Evolutionary conservation across 2,113 vertebrate genomes (phyloP), one percentile per base, ranked within the genome.

Genomic region (Equus quagga): DNA sequence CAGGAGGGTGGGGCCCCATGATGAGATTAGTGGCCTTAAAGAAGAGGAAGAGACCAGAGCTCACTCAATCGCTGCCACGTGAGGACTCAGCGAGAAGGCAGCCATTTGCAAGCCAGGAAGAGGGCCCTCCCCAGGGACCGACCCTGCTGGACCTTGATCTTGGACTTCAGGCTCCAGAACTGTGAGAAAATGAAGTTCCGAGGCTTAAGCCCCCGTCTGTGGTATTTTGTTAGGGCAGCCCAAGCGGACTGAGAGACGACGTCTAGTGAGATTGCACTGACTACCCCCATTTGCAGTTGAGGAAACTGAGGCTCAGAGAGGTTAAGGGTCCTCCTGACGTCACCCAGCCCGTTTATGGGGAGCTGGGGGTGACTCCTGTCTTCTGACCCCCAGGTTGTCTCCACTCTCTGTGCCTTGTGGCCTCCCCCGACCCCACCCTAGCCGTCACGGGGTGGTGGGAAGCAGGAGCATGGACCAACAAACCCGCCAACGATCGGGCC

Each of bases 401-500:
- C 15, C 3, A 13, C 23, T 58, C 36, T 44, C 60, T 56, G 19
- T 67, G 23, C 19, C 19, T 26, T 28, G 60, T 8, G 56, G 80
- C 73, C 17, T 31, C 24, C 58, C n/a, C 5, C 36, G 36, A 41
- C 36, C 36, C 36, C 36, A 41, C 36, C 41, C 21, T 8, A 54
- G 41, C n/a, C 0, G 6, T 5, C 9, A 0, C 6, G 54, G 36
- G 58, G 17, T 19, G 67, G 4, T 60, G 11, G 64, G 7, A 15
- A 80, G 56, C 58, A 17, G 65, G 58, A 46, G 56, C 0, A 28
- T 33, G 1, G 3, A 49, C 46, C 51, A 12, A 33, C 44, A n/a
- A n/a, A 58, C 31, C 54, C 0, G 0, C 36, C 5, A 4, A 6
- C 0, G 49, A 18, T n/a, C 9, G 2, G 36, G 5, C 33, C 46